These are phyloP conservation scores for Holotrichia oblita DNA, from an alignment of 1,140 invertebrate genomes.

Conservation along the genomic window DNA sequence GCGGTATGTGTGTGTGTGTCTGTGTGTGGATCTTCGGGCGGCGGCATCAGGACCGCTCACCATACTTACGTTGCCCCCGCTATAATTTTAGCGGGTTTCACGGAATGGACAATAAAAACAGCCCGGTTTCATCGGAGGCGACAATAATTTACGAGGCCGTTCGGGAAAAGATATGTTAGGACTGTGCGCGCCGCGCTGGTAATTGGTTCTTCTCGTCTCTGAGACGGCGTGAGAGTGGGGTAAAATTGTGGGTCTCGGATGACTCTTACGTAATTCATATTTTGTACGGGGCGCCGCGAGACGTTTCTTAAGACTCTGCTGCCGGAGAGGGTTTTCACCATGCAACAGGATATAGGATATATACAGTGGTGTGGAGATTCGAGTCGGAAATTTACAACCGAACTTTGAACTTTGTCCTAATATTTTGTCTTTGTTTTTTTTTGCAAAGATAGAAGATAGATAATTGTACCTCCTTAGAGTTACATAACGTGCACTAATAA, in stretches of 20 bases:
- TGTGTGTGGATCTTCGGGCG: no score
- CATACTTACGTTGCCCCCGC: not conserved
- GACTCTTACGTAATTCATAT: constrained; percentile 2
- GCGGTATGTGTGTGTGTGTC: no score
- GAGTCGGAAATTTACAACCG: no score
- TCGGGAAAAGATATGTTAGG: constrained; percentile 7
- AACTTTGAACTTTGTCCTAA: no score
- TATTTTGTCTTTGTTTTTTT: no score
- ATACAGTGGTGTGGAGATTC: no score
- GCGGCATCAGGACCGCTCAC: no score
- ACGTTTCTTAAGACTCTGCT: not conserved
- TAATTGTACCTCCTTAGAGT: no score
- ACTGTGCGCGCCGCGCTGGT: not conserved
- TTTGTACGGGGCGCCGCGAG: not conserved
- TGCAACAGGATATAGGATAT: no score
- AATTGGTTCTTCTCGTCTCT: not conserved
- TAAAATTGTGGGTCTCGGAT: not conserved
- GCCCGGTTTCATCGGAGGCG: not conserved
- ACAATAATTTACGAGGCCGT: not conserved
- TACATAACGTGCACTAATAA: no score
- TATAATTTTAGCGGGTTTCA: constrained; percentile 1
- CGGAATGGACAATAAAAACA: constrained; percentile 17
- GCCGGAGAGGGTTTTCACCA: not conserved
- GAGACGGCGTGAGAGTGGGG: not conserved
- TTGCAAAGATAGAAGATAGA: no score